Evolutionary conservation across 2,888 invertebrate genomes (phyloP).

Genomic region (Automeris io): DNA sequence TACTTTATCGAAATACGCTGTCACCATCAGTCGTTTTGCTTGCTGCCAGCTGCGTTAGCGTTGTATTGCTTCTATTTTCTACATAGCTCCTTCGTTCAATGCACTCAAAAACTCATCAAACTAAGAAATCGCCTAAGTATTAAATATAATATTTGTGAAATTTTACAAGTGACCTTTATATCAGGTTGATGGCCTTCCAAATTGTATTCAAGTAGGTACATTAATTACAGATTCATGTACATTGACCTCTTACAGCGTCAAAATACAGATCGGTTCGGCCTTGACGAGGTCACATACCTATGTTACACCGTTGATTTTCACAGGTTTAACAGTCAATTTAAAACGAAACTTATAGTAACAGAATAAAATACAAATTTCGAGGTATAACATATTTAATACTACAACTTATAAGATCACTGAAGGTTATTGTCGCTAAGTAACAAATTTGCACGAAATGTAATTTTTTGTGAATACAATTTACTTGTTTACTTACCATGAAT

Average conservation of each 20-base stretch:
- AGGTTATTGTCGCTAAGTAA: slow-evolving; percentile 14
- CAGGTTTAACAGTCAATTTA: background rate
- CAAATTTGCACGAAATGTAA: slow-evolving; percentile 4
- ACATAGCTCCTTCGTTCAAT: too few relatives aligned
- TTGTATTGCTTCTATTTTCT: too few relatives aligned
- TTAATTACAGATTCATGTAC: slow-evolving; percentile 42
- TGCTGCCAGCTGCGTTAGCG: too few relatives aligned
- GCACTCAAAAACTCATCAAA: too few relatives aligned
- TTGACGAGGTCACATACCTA: slow-evolving; percentile 41
- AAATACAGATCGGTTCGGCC: slow-evolving; percentile 30
- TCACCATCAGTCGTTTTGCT: too few relatives aligned
- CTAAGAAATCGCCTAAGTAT: too few relatives aligned
- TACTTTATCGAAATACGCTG: too few relatives aligned
- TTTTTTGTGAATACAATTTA: background rate
- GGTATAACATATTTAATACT: background rate
- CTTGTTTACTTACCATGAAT: background rate
- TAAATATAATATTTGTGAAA: too few relatives aligned
- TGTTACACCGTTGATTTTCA: slow-evolving; percentile 9
- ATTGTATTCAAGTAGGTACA: slow-evolving; percentile 26
- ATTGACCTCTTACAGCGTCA: slow-evolving; percentile 24
- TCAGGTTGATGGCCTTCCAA: slow-evolving; percentile 13
- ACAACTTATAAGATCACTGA: slow-evolving; percentile 10
- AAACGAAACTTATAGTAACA: background rate
- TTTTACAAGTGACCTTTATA: background rate
- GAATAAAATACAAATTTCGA: background rate